Evolutionary conservation across 2,888 invertebrate species (phyloP), one percentile per base, ranked within the genome.

Genomic region (Apamea anceps): DNA sequence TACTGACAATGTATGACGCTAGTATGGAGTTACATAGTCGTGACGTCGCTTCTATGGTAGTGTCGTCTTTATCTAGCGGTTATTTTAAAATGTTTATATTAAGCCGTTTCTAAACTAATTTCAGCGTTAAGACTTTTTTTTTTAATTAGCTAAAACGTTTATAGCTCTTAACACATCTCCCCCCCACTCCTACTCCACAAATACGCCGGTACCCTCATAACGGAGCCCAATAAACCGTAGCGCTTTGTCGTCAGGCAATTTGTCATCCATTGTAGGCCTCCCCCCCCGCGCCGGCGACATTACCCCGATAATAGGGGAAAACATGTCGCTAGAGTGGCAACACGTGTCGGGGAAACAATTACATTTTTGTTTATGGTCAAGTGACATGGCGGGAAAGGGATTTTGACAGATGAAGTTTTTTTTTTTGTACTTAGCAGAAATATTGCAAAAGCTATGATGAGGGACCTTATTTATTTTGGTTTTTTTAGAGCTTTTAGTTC

Each of bases 231-330:
- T 96, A 96, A 96, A 96, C 96, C 95, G 93, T 95, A 93, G 94
- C 93, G 95, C 96, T 96, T 96, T 96, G 96, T 96, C 92, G 91
- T 92, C 92, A 93, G 90, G 92, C 96, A 96, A 96, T 96, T 96
- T 96, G 96, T 96, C 96, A 96, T 96, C 95, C 93, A 95, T 95
- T 96, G 95, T 95, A 89, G 85, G 76, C 84, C 89, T 79, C 79
- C 88, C 90, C 85, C 80, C 75, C 80, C 75, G 75, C 84, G 68
- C 68, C 72, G 74, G 68, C 79, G 84, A 89, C 81, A 88, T 84
- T 87, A 81, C 79, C 80, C 60, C 85, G 72, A 88, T 88, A 89
- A 89, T 85, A 86, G 81, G 87, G 81, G 90, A 93, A 93, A 94
- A 93, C 93, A 94, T 94, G 94, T 91, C 92, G 92, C 92, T 94